Percentiles rank a stretch among this genome's conserved stretches.
phyloP scores from a whole-genome alignment of 2,888 invertebrate species.

The Malacosoma neustria region DNA sequence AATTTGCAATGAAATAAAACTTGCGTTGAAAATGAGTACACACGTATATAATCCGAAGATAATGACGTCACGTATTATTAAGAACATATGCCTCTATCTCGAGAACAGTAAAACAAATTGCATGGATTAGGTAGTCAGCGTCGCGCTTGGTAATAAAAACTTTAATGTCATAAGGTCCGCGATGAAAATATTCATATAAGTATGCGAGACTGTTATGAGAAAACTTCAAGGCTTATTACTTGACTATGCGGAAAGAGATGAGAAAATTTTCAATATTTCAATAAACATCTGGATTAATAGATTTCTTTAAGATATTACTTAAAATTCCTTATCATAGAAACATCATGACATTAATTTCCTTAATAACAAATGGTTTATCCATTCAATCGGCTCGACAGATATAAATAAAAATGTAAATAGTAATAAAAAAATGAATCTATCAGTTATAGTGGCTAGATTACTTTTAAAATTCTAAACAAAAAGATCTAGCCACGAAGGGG shows the following conservation, averaged over 20 bases:
- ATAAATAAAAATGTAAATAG: not conserved
- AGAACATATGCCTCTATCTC: constrained; percentile 37
- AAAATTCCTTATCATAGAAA: not conserved
- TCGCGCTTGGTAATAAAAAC: constrained; percentile 36
- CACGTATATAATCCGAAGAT: constrained; percentile 36
- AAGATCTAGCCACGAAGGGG: too few relatives aligned
- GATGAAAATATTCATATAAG: constrained; percentile 26
- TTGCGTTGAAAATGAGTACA: constrained; percentile 16
- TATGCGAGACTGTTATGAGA: constrained; percentile 13
- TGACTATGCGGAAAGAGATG: too few relatives aligned
- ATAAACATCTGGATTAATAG: not conserved
- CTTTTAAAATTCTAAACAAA: too few relatives aligned
- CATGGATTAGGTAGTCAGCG: constrained; percentile 45
- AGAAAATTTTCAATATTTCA: too few relatives aligned
- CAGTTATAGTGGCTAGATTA: too few relatives aligned
- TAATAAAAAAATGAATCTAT: too few relatives aligned
- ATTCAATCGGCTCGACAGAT: not conserved
- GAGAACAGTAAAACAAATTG: constrained; percentile 55
- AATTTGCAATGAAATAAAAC: constrained; percentile 22
- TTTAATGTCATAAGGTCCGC: constrained; percentile 32
- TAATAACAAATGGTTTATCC: too few relatives aligned
- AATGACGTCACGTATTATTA: constrained; percentile 59
- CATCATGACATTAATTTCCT: too few relatives aligned
- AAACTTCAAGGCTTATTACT: constrained; percentile 2
- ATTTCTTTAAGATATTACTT: not conserved